These are phyloP conservation scores for Serranochromis macrocephalus DNA, from an alignment of 2,113 vertebrate species.

Conservation along the genomic window DNA sequence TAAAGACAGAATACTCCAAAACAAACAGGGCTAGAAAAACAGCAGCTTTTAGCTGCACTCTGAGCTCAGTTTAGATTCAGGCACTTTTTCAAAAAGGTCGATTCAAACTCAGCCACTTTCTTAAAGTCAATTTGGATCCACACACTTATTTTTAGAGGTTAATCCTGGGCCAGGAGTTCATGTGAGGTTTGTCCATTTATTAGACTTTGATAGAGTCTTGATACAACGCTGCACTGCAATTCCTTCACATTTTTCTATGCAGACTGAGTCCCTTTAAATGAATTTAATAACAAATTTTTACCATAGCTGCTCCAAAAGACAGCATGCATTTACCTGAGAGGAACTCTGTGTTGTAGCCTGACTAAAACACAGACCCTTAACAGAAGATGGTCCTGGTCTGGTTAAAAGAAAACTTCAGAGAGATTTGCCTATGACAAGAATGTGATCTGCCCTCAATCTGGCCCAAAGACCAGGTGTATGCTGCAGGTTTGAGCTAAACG, in stretches of 20 bases:
- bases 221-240: not conserved
- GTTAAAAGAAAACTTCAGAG: not conserved
- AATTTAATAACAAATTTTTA: not conserved
- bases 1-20: conserved; percentile 60
- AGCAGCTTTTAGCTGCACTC: conserved; percentile 33
- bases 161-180: conserved; percentile 29
- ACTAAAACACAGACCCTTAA: not conserved
- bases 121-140: conserved; percentile 12
- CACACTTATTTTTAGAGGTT: conserved; percentile 8
- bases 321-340: not conserved
- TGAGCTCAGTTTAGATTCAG: conserved; percentile 24
- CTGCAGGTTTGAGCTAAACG: not conserved
- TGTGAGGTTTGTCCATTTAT: not conserved
- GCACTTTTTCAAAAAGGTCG: conserved; percentile 26
- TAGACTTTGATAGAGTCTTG: not conserved
- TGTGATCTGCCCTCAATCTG: not conserved
- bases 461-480: not conserved
- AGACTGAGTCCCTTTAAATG: not conserved
- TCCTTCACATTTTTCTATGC: not conserved
- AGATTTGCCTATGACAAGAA: not conserved
- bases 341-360: not conserved
- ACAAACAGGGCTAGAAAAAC: conserved; percentile 47
- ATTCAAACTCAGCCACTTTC: conserved; percentile 1
- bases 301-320: not conserved
- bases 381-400: not conserved